Evolutionary conservation across 2,797 vertebrate genomes (phyloP).

Genomic region (Mycteria americana): DNA sequence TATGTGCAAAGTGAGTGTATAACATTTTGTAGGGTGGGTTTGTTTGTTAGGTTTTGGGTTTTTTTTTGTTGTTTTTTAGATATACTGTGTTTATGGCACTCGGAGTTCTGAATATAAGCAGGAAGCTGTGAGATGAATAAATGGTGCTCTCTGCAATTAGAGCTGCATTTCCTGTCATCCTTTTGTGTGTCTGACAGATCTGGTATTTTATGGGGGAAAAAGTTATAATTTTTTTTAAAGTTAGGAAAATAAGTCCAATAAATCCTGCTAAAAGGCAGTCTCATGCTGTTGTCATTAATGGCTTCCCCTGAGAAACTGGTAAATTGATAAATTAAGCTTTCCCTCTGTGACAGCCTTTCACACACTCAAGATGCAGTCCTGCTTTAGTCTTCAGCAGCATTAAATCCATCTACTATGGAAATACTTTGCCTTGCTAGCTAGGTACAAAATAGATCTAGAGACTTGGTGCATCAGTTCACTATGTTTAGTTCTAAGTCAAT

Average conservation of each 20-base stretch:
- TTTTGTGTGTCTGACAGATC: not conserved
- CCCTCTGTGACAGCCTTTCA: constrained; percentile 46
- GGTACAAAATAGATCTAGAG: not conserved
- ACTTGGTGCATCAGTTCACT: not conserved
- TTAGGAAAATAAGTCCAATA: constrained; percentile 33
- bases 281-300: constrained; percentile 55
- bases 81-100: not conserved
- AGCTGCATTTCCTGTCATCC: not conserved
- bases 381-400: constrained; percentile 8
- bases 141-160: not conserved
- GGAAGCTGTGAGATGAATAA: not conserved
- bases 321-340: constrained; percentile 64
- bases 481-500: not conserved
- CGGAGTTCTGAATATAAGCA: not conserved
- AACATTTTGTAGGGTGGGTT: not conserved
- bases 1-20: not conserved
- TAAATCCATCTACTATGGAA: constrained; percentile 43
- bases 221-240: not conserved
- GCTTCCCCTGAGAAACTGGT: constrained; percentile 44
- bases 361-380: not conserved
- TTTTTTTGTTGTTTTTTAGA: not conserved
- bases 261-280: constrained; percentile 27
- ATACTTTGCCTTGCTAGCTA: constrained; percentile 13
- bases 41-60: not conserved
- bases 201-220: not conserved